Conservation (phyloP, 2,113 vertebrate genomes). For the Otus sunia region DNA sequence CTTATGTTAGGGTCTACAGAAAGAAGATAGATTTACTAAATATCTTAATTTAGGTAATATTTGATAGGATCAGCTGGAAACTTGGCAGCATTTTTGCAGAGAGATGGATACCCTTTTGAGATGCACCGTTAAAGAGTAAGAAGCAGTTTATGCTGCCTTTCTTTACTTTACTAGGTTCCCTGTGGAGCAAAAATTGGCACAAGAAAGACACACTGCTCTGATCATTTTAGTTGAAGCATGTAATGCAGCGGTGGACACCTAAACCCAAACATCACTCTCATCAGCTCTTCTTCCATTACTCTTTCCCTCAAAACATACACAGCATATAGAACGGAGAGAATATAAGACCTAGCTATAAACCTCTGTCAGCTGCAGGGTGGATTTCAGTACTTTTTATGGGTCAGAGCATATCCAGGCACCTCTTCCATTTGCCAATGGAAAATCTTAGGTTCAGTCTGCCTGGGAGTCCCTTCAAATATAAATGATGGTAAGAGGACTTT, state of each 20-base stretch:
- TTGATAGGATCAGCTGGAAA: not conserved
- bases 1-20: not conserved
- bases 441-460: not conserved
- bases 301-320: not conserved
- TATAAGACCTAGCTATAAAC: not conserved
- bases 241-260: slow-evolving; percentile 15
- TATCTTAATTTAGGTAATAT: not conserved
- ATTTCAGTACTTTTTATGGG: not conserved
- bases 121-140: not conserved
- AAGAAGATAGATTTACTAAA: not conserved
- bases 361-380: not conserved
- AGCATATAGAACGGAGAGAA: not conserved
- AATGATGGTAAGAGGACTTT: not conserved
- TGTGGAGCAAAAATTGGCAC: slow-evolving; percentile 56
- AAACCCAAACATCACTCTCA: slow-evolving; percentile 10
- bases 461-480: not conserved
- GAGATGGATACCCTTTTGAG: not conserved
- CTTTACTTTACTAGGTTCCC: slow-evolving; percentile 47
- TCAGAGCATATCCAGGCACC: not conserved
- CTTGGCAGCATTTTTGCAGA: not conserved
- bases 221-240: slow-evolving; percentile 74
- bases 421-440: not conserved
- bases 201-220: slow-evolving; percentile 30
- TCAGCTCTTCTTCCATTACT: not conserved
- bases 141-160: slow-evolving; percentile 46